A percentile compares a stretch with the other conserved stretches of the same genome.
phyloP scores from a whole-genome alignment of 2,113 vertebrate genomes.

The Corapipo altera region DNA sequence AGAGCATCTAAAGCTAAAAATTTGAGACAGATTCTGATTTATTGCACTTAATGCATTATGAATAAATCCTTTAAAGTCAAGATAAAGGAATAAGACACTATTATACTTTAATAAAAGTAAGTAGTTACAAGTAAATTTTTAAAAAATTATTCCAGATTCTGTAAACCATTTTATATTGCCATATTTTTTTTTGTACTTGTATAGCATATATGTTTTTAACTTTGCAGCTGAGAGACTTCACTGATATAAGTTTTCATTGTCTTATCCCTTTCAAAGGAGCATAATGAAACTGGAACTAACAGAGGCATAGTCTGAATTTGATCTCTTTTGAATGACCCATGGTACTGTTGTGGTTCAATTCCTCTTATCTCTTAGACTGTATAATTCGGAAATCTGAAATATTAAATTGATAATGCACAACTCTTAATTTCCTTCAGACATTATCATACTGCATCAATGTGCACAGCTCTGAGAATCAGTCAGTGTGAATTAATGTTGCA shows the following conservation, averaged over 20 bases:
- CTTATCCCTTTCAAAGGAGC: background rate
- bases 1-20: background rate
- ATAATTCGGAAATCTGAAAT: slow-evolving; percentile 43
- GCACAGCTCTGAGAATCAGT: background rate
- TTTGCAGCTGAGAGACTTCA: background rate
- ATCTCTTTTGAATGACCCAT: background rate
- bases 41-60: background rate
- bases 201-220: background rate
- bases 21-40: background rate
- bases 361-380: background rate
- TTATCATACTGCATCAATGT: background rate
- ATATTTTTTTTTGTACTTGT: background rate
- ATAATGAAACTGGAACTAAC: background rate
- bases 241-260: background rate
- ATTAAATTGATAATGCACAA: background rate
- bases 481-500: slow-evolving; percentile 47
- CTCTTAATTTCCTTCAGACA: slow-evolving; percentile 49
- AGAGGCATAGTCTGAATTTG: background rate
- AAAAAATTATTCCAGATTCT: background rate
- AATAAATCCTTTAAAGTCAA: background rate
- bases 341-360: background rate
- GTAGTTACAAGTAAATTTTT: background rate
- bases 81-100: background rate
- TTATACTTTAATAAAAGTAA: background rate
- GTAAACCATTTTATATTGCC: background rate